Evolutionary conservation across 2,113 vertebrate species (phyloP).

Genomic region (Sigmodon hispidus): DNA sequence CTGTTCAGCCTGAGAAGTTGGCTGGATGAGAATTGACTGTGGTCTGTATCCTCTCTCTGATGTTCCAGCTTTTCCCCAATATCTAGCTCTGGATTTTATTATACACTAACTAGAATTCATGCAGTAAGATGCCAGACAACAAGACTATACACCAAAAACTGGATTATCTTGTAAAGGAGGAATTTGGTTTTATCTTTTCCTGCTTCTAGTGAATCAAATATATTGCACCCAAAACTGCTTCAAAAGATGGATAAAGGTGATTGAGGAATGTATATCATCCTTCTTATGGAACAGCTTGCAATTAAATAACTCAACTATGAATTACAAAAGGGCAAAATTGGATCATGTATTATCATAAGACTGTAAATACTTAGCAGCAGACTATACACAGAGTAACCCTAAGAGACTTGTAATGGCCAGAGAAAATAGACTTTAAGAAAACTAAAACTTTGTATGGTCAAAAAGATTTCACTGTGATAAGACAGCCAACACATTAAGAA

Average conservation of each 20-base stretch:
- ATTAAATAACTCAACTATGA: not conserved
- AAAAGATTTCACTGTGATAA: not conserved
- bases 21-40: too few species aligned
- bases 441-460: not conserved
- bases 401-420: not conserved
- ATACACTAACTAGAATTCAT: too few species aligned
- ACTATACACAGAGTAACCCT: not conserved
- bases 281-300: conserved; percentile 10
- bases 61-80: too few species aligned
- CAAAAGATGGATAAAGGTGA: not conserved
- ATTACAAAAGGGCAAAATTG: not conserved
- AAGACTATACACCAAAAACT: not conserved
- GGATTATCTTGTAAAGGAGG: not conserved
- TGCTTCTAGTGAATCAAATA: conserved; percentile 21
- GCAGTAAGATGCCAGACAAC: not conserved
- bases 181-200: not conserved
- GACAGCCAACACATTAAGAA: not conserved
- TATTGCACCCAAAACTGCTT: not conserved
- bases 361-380: not conserved
- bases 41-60: too few species aligned
- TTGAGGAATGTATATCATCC: not conserved
- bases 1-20: too few species aligned
- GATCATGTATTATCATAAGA: not conserved
- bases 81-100: too few species aligned
- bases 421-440: not conserved